Base-by-base conservation (phyloP, 1,140 invertebrate genomes). In the Brachionus paranguensis region DNA sequence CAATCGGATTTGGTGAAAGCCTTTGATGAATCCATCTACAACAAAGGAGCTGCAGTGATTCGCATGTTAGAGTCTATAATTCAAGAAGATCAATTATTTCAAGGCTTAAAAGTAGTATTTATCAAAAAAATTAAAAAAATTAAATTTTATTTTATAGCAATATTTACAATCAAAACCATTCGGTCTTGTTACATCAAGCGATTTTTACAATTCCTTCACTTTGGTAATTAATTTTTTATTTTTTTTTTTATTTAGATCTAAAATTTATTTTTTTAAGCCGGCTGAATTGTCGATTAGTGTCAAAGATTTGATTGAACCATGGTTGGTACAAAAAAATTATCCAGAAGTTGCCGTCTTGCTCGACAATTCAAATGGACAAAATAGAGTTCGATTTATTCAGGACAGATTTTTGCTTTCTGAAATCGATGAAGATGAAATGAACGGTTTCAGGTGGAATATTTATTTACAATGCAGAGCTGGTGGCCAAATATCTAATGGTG, bases 281-380 rank as follows among this genome's bases (percentile, higher is more conserved):
- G 17, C n/a, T 24, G 12, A 81, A 33, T 81, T 64, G 24, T 27
- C 50, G 3, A 45, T 65, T n/a, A 81, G n/a, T 20, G 41, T 17
- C n/a, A 33, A 81, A 68, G 53, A 43, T 5, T 37, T 81, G 20
- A 24, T 81, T 17, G 78, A 81, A 64, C 53, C 53, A 33, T 81
- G 78, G 78, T 12, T 81, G 14, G 12, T 64, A 24, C 78, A 81
- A 81, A 60, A 60, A 37, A 81, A 81, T 47, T 81, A 81, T 81
- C 78, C 78, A 64, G 64, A 64, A 81, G 78, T 81, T 29, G 53
- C 78, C 11, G 78, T 68, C 37, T 81, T 81, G 60, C 33, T 81
- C 10, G 50, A 60, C 20, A 81, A 27, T 14, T 27, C 17, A 64
- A 45, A 33, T 81, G 78, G 53, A 27, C 41, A 64, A 11, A 64